Evolutionary conservation across 1,140 invertebrate species (phyloP).

Genomic region (Pseudachorutes palmiensis): DNA sequence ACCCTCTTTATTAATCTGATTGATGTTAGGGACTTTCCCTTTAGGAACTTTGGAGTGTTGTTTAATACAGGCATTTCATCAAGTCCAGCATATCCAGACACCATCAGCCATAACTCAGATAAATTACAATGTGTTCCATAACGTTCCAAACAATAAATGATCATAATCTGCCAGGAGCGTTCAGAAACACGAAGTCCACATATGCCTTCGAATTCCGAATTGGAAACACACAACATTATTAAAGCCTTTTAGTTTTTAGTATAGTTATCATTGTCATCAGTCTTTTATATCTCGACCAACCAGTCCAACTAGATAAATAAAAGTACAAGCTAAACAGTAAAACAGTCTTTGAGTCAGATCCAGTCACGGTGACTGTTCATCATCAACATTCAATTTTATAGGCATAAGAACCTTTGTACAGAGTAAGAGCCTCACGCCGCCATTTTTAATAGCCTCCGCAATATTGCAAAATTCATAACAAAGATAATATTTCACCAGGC

Average conservation of each 20-base stretch:
- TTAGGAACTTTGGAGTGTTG: not conserved
- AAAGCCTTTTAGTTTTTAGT: not conserved
- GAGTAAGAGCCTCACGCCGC: no score
- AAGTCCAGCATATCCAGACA: constrained; percentile 33
- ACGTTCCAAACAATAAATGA: constrained; percentile 35
- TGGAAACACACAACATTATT: not conserved
- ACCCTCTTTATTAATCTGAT: no score
- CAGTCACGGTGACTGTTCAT: no score
- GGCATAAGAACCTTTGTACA: no score
- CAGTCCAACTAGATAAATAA: not conserved
- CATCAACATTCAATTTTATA: no score
- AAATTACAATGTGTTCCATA: constrained; percentile 35
- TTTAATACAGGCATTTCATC: constrained; percentile 34
- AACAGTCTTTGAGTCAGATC: no score
- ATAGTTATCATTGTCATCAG: not conserved
- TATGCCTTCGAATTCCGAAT: constrained; percentile 21
- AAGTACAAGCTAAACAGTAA: no score
- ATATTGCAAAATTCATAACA: no score
- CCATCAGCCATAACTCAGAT: constrained; percentile 39
- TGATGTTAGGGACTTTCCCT: no score
- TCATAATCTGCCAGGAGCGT: constrained; percentile 34
- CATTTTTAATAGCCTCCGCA: no score
- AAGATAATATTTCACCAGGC: no score
- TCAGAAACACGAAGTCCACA: constrained; percentile 36
- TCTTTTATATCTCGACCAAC: not conserved